Conservation (phyloP, 2,797 vertebrate genomes). For the Pangasius macronema region DNA sequence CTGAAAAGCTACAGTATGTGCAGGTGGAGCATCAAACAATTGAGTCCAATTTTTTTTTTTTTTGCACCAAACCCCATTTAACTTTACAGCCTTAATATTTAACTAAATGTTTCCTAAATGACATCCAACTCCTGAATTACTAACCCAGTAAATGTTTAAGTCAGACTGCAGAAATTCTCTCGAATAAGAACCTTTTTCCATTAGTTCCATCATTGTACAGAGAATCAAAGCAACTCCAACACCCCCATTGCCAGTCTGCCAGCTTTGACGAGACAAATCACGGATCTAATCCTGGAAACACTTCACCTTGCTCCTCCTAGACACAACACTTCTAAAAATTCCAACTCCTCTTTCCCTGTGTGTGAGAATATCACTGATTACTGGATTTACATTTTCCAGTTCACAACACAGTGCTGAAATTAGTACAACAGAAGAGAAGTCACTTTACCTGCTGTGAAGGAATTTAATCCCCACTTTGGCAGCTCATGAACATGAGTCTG, state of each 20-base stretch:
- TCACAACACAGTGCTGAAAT: neutral
- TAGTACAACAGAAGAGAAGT: constrained; percentile 19
- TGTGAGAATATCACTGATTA: constrained; percentile 4
- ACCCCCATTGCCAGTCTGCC: neutral
- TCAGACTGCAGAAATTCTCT: neutral
- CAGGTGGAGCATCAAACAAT: neutral
- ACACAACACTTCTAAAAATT: neutral
- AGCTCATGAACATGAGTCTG: constrained; percentile 15
- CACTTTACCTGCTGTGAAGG: constrained; percentile 38
- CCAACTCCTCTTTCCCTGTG: neutral
- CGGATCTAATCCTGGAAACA: neutral
- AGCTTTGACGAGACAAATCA: neutral
- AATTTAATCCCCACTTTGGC: constrained; percentile 35
- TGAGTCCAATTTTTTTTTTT: neutral
- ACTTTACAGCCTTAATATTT: neutral
- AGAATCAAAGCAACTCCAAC: neutral
- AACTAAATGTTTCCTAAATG: neutral
- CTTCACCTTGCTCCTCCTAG: neutral
- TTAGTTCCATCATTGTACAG: neutral
- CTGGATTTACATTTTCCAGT: constrained; percentile 12
- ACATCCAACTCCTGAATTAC: neutral
- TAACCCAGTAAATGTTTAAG: neutral
- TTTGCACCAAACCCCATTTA: neutral
- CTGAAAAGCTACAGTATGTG: neutral
- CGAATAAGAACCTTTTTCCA: neutral